A percentile compares a stretch with the other conserved stretches of the same genome.
These are phyloP conservation scores for Centroberyx gerrardi DNA, from an alignment of 2,797 vertebrate species.

Conservation along the genomic window DNA sequence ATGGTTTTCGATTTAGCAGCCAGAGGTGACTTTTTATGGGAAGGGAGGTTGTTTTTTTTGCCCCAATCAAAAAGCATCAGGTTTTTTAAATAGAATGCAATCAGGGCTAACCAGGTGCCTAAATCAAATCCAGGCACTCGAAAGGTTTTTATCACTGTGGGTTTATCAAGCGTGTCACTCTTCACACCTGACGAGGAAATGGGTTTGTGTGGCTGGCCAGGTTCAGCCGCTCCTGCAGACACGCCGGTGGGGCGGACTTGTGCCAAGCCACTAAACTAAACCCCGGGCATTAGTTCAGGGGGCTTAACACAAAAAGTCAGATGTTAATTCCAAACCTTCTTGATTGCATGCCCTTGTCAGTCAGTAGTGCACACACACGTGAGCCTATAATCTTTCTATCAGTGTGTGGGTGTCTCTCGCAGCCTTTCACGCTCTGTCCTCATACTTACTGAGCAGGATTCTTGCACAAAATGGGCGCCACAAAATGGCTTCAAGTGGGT, in stretches of 20 bases:
- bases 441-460: constrained; percentile 20
- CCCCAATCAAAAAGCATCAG: constrained; percentile 45
- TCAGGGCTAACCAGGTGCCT: constrained; percentile 47
- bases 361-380: constrained; percentile 58
- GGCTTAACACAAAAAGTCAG: constrained; percentile 73
- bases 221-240: constrained; percentile 56
- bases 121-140: constrained; percentile 64
- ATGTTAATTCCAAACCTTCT: constrained; percentile 74
- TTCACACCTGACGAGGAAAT: constrained; percentile 75
- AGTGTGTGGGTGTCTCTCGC: constrained; percentile 64
- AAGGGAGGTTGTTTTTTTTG: constrained; percentile 42
- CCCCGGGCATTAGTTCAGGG: constrained; percentile 74
- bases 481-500: background rate
- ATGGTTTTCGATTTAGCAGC: constrained; percentile 49
- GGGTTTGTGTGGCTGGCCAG: constrained; percentile 63
- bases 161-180: constrained; percentile 70
- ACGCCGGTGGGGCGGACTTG: constrained; percentile 42
- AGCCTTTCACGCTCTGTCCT: constrained; percentile 47
- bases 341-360: constrained; percentile 72
- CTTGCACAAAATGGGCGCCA: constrained; percentile 10
- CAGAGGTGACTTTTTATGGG: constrained; percentile 53
- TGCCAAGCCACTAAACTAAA: constrained; percentile 64
- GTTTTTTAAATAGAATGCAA: constrained; percentile 52
- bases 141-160: constrained; percentile 59
- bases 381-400: constrained; percentile 68